Base-by-base conservation (phyloP, 2,113 vertebrate species). In the Furnarius figulus region DNA sequence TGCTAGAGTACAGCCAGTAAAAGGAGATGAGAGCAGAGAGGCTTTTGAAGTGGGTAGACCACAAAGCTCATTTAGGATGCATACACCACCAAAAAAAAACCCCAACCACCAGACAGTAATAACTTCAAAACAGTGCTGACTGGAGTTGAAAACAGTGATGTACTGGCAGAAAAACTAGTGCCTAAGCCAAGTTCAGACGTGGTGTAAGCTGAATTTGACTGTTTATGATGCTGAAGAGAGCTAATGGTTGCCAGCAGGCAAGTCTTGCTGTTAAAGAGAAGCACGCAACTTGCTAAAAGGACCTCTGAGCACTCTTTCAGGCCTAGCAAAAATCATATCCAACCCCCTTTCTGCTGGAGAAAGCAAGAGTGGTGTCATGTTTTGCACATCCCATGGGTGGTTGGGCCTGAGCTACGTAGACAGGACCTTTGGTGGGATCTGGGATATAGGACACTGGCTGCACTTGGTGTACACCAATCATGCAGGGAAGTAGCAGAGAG, bases 1-100 rank as follows among this genome's bases (percentile, higher is more conserved):
- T 80, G 42, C 61, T 84, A 94, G 56, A 86, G 61, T 90, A 93
- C 86, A 90, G 85, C 56, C 79, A 83, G 79, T 44, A 84, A 92
- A 88, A 21, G 53, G 74, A 42, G 74, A 53, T 76, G 62, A 89
- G 49, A 94, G 89, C 80, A 87, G 80, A 90, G 52, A 72, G 12
- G 37, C 70, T 89, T 97, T 96, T 93, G 95, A 96, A 95, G 90
- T 92, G 96, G 83, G 37, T 49, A 96, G 86, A 93, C 86, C 93
- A 95, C 95, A 94, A 92, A 90, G 92, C 92, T 97, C 95, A 90
- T 94, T 95, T 93, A 86, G 73, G 92, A 82, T 84, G 52, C 86
- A 81, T 24, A 85, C 70, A 85, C 28, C 83, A 96, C 96, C 61
- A 77, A 87, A 94, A 90, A 96, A 96, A 85, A 33, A 27, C 27